Base-by-base conservation (phyloP, 1,140 invertebrate genomes). In the Batillaria attramentaria region DNA sequence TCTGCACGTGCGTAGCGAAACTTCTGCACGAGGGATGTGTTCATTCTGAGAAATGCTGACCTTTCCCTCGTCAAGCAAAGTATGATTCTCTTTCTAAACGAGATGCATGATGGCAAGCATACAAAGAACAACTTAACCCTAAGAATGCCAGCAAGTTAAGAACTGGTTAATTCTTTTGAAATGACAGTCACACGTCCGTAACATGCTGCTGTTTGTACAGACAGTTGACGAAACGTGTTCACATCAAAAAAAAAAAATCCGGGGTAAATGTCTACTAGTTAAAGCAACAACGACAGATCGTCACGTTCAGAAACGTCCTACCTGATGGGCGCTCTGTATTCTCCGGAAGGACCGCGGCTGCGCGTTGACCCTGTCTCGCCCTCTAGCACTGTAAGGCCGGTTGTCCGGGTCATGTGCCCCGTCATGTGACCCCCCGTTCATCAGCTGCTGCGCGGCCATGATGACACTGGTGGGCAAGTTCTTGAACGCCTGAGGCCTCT, bases 301-400 rank as follows among this genome's bases (percentile, higher is more conserved):
- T 18, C 3, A 20, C 18, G 24, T 13, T 3, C n/a, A 10, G 10
- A 37, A 35, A 39, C 33, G 16, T 62, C 39, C 31, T 35, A 77
- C 75, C 75, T 35, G 31, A 33, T 68, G 28, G 2, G 75, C 62
- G 66, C 65, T 77, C 42, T 66, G 62, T 68, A 69, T 77, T n/a
- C 33, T 8, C 28, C 62, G 65, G 62, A 77, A 68, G 3, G 75
- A 68, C 8, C 66, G 41, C 13, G 66, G 75, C 66, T 69, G 43
- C 37, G 42, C 35, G 28, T 5, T 35, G 43, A 20, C 43, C 62
- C 66, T 77, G 33, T 60, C 50, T n/a, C 50, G 43, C 31, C 75
- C 75, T 28, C 33, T 0, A 8, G 75, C 62, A 28, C 75, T 66
- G 37, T n/a, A 35, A 37, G 68, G 41, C 46, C 73, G 73, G 54